Evolutionary conservation across 2,797 vertebrate genomes (phyloP).

Genomic region (Paramormyrops hopkinsi): DNA sequence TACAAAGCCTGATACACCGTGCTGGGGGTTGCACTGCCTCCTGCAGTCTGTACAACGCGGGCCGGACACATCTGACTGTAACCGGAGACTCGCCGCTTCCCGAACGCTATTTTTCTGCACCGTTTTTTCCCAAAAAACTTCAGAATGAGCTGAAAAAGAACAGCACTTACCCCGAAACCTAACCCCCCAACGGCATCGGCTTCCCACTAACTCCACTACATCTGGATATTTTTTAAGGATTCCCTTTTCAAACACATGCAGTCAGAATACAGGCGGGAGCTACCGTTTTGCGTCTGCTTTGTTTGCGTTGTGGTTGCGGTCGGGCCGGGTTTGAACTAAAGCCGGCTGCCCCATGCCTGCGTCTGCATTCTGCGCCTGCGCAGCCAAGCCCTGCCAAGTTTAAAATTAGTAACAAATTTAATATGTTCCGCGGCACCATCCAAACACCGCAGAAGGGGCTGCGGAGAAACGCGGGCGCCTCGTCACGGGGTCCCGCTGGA

Average conservation of each 20-base stretch:
- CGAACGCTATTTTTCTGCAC: slow-evolving; percentile 38
- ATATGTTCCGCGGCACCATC: slow-evolving; percentile 73
- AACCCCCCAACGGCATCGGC: slow-evolving; percentile 37
- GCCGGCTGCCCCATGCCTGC: slow-evolving; percentile 42
- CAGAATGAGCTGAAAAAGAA: slow-evolving; percentile 35
- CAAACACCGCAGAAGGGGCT: slow-evolving; percentile 62
- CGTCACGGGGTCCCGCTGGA: slow-evolving; percentile 67
- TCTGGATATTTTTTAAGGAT: slow-evolving; percentile 62
- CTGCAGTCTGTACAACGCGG: slow-evolving; percentile 21
- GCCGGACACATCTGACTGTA: slow-evolving; percentile 29
- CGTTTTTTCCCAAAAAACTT: slow-evolving; percentile 38
- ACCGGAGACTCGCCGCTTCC: slow-evolving; percentile 22
- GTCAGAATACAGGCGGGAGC: slow-evolving; percentile 60
- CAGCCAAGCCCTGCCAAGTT: slow-evolving; percentile 67
- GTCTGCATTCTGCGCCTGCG: slow-evolving; percentile 56
- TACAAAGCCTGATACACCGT: background rate
- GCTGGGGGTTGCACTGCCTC: slow-evolving; percentile 24
- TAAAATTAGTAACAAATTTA: slow-evolving; percentile 95
- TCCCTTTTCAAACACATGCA: slow-evolving; percentile 67
- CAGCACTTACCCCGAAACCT: background rate
- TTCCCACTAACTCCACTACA: slow-evolving; percentile 63
- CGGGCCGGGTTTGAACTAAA: slow-evolving; percentile 64
- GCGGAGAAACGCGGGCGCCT: slow-evolving; percentile 71
- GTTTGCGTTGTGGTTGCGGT: slow-evolving; percentile 81
- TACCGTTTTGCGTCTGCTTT: slow-evolving; percentile 68